These are phyloP conservation scores for Fistularia tabacaria DNA, from an alignment of 2,797 vertebrate species.

Conservation along the genomic window DNA sequence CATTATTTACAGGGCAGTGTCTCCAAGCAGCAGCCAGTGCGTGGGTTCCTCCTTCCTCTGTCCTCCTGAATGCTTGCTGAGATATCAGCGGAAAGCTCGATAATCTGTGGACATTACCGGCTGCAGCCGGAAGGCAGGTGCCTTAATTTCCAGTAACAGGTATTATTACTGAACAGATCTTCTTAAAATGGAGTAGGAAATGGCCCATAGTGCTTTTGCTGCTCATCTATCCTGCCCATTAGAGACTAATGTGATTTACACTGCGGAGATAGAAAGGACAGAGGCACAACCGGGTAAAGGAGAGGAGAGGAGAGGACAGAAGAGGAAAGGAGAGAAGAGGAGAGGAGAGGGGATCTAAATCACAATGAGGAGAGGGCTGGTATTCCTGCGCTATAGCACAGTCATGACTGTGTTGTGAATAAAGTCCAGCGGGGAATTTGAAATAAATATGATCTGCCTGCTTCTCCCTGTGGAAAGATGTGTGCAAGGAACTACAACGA, in stretches of 20 bases:
- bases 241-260: constrained; percentile 70
- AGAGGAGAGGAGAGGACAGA: background rate
- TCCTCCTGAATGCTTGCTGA: constrained; percentile 13
- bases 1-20: too few relatives aligned
- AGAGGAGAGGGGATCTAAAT: too few relatives aligned
- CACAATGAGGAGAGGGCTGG: background rate
- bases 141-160: constrained; percentile 68
- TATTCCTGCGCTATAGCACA: background rate
- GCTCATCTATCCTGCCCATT: constrained; percentile 62
- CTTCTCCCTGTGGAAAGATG: constrained; percentile 3
- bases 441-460: constrained; percentile 11
- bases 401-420: background rate
- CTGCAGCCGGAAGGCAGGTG: constrained; percentile 63
- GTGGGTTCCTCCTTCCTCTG: constrained; percentile 1
- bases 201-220: constrained; percentile 65
- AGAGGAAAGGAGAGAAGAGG: too few relatives aligned
- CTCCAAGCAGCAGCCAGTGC: too few relatives aligned
- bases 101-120: constrained; percentile 53
- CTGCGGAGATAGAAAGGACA: constrained; percentile 26
- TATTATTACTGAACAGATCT: constrained; percentile 61
- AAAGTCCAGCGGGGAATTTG: constrained; percentile 16
- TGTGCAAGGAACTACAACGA: too few relatives aligned
- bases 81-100: constrained; percentile 41
- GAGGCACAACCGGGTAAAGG: constrained; percentile 6
- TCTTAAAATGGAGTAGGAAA: constrained; percentile 69